These are phyloP conservation scores for Ctenomys sociabilis DNA, from an alignment of 2,113 vertebrate genomes.

Conservation along the genomic window DNA sequence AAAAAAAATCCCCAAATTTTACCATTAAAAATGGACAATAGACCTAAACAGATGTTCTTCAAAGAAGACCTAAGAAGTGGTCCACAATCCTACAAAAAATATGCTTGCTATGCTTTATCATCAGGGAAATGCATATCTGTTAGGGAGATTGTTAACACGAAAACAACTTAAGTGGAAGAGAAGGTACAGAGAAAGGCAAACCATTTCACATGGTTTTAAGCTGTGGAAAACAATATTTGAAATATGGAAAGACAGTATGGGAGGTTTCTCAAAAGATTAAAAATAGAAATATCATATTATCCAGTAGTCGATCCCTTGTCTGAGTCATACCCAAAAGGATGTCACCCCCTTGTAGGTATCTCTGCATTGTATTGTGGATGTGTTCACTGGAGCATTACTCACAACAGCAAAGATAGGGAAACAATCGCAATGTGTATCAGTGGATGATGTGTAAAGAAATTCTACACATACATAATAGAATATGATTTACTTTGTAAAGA, in stretches of 20 bases:
- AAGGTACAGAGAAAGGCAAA: neutral
- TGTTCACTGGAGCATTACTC: neutral
- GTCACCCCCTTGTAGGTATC: neutral
- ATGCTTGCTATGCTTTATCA: neutral
- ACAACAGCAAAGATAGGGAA: neutral
- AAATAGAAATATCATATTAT: neutral
- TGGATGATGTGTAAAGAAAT: neutral
- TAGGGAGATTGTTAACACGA: neutral
- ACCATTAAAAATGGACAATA: neutral
- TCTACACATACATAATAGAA: neutral
- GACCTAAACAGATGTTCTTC: neutral
- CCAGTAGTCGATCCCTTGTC: neutral
- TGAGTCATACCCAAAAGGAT: neutral
- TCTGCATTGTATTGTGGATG: neutral
- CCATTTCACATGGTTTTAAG: neutral
- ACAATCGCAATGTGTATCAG: neutral
- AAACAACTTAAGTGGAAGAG: neutral
- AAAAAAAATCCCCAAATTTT: neutral
- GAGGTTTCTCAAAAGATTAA: neutral
- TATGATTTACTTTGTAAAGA: neutral
- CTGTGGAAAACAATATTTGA: neutral
- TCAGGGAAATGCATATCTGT: neutral
- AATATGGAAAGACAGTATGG: neutral
- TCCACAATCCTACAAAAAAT: neutral
- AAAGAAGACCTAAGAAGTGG: neutral